phyloP scores from a whole-genome alignment of 2,113 vertebrate genomes.

The Anolis sagrei region DNA sequence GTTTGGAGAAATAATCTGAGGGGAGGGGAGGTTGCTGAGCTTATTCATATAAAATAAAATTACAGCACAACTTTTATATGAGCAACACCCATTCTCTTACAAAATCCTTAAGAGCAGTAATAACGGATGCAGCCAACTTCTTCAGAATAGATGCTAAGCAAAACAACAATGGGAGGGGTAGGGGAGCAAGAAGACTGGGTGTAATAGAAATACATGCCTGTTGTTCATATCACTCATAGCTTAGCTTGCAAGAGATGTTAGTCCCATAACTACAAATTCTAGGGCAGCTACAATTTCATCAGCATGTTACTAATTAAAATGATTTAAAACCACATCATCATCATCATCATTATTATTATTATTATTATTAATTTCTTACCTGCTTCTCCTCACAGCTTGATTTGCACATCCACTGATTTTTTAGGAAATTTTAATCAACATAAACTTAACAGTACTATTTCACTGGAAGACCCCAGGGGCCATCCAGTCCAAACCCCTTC shows the following conservation, averaged over 20 bases:
- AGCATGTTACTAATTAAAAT: not conserved
- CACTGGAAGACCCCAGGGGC: no score
- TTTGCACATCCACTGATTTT: no score
- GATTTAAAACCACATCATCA: not conserved
- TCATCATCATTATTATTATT: no score
- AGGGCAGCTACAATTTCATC: not conserved
- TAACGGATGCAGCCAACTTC: rapidly evolving
- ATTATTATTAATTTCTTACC: no score
- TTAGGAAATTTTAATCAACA: no score
- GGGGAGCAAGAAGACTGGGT: not conserved
- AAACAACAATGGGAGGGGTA: not conserved
- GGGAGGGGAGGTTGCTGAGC: not conserved
- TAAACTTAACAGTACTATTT: no score
- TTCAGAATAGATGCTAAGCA: not conserved
- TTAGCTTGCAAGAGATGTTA: no score
- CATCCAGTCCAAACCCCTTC: no score
- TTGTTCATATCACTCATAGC: not conserved
- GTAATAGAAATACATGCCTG: not conserved
- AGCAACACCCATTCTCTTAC: slow-evolving; percentile 16
- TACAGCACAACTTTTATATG: not conserved
- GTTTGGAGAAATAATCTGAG: not conserved
- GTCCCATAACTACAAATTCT: not conserved
- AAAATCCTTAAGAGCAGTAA: slow-evolving; percentile 38
- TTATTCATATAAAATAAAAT: not conserved
- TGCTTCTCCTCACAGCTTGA: no score